Evolutionary conservation across 2,113 vertebrate species (phyloP), one percentile per base, ranked within the genome.

Genomic region (Myotis davidii): DNA sequence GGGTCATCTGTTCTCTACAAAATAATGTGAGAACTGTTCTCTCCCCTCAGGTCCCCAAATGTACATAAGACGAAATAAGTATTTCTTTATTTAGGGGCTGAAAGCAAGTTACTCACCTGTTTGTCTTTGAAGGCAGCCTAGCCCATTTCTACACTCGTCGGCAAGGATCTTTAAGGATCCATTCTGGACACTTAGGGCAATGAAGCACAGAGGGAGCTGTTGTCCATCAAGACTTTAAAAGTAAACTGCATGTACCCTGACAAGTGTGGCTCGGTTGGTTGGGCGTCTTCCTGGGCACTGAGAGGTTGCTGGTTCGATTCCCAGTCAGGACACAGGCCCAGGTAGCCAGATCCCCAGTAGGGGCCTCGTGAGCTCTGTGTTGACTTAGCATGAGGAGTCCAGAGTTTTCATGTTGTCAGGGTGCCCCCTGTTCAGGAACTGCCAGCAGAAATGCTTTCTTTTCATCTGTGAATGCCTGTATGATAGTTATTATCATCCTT

Each of bases 181-280:
- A 1, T 27, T 56, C 23, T 72, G n/a, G 73, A 20, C 1, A 0
- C 25, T 20, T 64, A 52, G 64, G n/a, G 1, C 56, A 17, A 0
- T 39, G 54, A 48, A 56, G 27, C 27, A 37, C n/a, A 87, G 52
- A 59, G 32, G 64, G 27, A 18, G 27, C 5, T 29, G 69, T 76
- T 64, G 45, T 50, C 32, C 16, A 6, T 3, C 32, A 12, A 42
- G n/a, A n/a, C 65, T 45, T 37, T 50, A 65, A 13, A 59, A 21
- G 25, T 25, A 13, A 39, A 21, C n/a, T 54, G 9, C 17, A 5
- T 6, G 39, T 5, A 8, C 25, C 11, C 59, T 27, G 25, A 12
- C 59, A 25, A 3, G 25, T 61, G 59, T 12, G 59, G 9, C 23
- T 61, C 25, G 8, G 59, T 61, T 27, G 25, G 59, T 61, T 61